phyloP scores from a whole-genome alignment of 1,140 invertebrate genomes.

The Drosophila busckii region DNA sequence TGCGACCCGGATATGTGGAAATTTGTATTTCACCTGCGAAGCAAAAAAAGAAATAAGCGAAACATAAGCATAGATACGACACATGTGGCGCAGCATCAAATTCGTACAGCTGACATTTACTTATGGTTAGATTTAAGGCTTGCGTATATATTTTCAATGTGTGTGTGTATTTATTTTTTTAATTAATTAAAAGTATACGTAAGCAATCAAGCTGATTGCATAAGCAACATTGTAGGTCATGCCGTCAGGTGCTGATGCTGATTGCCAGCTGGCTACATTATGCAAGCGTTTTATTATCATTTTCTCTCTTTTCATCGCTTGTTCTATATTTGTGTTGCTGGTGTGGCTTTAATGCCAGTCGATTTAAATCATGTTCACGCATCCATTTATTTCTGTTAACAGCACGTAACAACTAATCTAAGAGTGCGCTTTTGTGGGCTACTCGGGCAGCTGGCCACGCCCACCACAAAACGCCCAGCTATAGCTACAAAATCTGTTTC shows the following conservation, averaged over 20 bases:
- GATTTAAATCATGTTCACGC: slow-evolving; percentile 36
- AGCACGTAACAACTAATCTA: slow-evolving; percentile 34
- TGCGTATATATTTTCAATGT: background rate
- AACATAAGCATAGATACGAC: background rate
- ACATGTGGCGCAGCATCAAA: no score
- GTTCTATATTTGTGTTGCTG: background rate
- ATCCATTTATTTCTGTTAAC: slow-evolving; percentile 38
- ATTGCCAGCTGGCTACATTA: slow-evolving; percentile 9
- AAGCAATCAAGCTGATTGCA: slow-evolving; percentile 70
- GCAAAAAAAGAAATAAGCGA: background rate
- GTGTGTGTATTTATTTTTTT: slow-evolving; percentile 32
- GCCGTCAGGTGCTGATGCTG: background rate
- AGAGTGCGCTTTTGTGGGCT: slow-evolving; percentile 29
- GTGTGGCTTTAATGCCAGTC: slow-evolving; percentile 15
- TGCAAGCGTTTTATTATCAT: slow-evolving; percentile 11
- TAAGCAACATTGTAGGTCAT: slow-evolving; percentile 8
- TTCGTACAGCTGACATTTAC: slow-evolving; percentile 25
- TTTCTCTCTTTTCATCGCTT: background rate
- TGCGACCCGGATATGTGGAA: slow-evolving; percentile 83
- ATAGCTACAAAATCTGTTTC: slow-evolving; percentile 30
- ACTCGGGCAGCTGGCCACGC: no score
- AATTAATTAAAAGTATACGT: slow-evolving; percentile 75
- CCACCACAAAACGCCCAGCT: no score
- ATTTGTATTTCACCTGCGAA: slow-evolving; percentile 82
- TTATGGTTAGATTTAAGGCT: slow-evolving; percentile 45